Evolutionary conservation across 2,888 invertebrate genomes (phyloP), one percentile per base, ranked within the genome.

Genomic region (Cephus nigrinus): DNA sequence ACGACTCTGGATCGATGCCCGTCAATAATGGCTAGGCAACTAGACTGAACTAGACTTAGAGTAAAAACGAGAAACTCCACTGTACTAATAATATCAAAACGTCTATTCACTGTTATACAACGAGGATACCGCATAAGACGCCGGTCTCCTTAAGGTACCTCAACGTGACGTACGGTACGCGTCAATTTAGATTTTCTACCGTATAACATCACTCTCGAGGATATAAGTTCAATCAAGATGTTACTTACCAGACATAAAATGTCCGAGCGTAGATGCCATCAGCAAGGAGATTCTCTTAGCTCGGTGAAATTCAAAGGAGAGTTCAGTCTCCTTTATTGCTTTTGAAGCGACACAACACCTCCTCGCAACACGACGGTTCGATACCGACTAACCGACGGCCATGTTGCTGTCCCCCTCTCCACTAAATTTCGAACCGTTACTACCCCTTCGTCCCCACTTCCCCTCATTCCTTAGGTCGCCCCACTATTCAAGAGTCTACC

Each of bases 381-480:
- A 89, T 89, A 89, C 88, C 88, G 88, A 89, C 89, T 89, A 82
- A 88, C 86, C 82, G 87, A 82, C 89, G 83, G 89, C 89, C 89
- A 89, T 89, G 83, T 89, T 89, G 85, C 87, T 84, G 85, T 85
- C 89, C 88, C 87, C 86, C 85, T 84, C 84, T 78, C 80, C 77
- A 55, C 5, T 23, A 15, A 55, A 55, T 55, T 55, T 55, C 55
- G 55, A 80, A 74, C 80, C 78, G 81, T 84, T 84, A 81, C 81
- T 82, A 83, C 83, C 81, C 81, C 77, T 76, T 82, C 79, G 76
- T 32, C 68, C 4, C 30, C 30, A n/a, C 74, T 76, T 72, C 77
- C 68, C 74, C 73, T 74, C 75, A 74, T 78, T 76, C 71, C 75
- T 35, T 40, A 55, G 55, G 2, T 55, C 78, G 33, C 76, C 69